phyloP scores from a whole-genome alignment of 2,888 invertebrate species.

The Sphaerophoria taeniata region DNA sequence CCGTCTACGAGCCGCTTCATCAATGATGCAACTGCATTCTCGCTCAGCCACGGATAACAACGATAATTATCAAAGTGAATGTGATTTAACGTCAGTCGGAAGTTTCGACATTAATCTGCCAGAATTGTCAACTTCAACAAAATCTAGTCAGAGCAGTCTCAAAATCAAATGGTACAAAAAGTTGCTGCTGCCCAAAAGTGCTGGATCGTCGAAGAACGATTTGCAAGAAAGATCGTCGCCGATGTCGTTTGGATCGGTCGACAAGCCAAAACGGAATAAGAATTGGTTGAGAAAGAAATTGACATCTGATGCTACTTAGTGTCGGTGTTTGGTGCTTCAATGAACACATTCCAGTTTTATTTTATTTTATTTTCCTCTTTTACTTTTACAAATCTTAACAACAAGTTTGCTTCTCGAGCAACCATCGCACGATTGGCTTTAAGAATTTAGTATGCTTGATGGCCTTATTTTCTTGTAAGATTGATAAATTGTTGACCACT shows the following conservation, averaged over 20 bases:
- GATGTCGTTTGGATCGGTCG: conserved; percentile 44
- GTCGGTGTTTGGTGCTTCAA: neutral
- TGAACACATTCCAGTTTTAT: conserved; percentile 36
- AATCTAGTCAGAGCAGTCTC: conserved; percentile 39
- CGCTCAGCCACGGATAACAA: neutral
- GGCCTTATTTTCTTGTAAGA: conserved; percentile 8
- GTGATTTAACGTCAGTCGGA: neutral
- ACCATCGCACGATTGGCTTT: neutral
- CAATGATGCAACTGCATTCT: conserved; percentile 48
- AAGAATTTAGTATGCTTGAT: conserved; percentile 1
- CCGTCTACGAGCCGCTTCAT: conserved; percentile 40
- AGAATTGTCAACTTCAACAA: conserved; percentile 46
- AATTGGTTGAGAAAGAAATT: conserved; percentile 47
- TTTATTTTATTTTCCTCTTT: neutral
- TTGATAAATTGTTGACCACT: conserved; percentile 8
- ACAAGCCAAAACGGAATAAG: conserved; percentile 53
- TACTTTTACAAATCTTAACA: conserved; percentile 7
- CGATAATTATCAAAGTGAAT: neutral
- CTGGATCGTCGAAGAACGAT: conserved; percentile 19
- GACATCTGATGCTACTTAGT: conserved; percentile 31
- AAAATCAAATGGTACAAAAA: conserved; percentile 51
- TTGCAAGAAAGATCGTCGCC: conserved; percentile 10
- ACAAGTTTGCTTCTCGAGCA: conserved; percentile 10
- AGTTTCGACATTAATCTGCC: conserved; percentile 56
- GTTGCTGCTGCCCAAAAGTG: conserved; percentile 15